phyloP scores from a whole-genome alignment of 1,140 invertebrate genomes.

The Conus betulinus region DNA sequence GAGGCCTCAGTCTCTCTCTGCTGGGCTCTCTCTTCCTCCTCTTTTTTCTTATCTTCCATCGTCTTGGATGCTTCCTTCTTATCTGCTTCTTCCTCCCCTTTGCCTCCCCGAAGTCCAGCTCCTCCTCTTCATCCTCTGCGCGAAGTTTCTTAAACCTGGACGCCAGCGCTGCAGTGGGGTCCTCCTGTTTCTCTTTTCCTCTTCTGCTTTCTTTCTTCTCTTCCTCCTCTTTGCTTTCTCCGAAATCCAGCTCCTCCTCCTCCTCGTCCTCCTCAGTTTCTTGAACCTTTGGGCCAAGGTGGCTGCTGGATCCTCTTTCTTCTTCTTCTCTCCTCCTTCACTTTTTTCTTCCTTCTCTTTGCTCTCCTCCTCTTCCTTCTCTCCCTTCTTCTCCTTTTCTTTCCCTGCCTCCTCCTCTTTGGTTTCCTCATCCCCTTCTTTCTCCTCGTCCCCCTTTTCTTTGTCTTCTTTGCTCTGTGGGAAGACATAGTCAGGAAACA shows the following conservation, averaged over 20 bases:
- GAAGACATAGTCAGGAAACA: no score
- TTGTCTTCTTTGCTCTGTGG: conserved; percentile 36
- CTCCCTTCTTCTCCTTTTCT: conserved; percentile 13
- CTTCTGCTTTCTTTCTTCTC: conserved; percentile 27
- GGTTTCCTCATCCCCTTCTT: conserved; percentile 40
- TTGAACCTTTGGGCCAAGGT: conserved; percentile 37
- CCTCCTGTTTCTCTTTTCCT: conserved; percentile 21
- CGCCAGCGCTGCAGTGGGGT: conserved; percentile 30
- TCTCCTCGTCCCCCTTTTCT: conserved; percentile 43
- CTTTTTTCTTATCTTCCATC: conserved; percentile 23
- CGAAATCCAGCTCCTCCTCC: conserved; percentile 45
- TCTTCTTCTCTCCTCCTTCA: conserved; percentile 31
- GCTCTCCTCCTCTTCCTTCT: conserved; percentile 39
- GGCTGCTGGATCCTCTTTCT: conserved; percentile 38
- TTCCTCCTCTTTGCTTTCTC: conserved; percentile 34
- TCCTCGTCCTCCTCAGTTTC: conserved; percentile 38
- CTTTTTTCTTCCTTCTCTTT: conserved; percentile 31
- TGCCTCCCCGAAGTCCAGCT: conserved; percentile 18
- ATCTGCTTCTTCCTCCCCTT: conserved; percentile 26
- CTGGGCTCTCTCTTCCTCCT: conserved; percentile 40
- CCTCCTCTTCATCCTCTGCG: conserved; percentile 31
- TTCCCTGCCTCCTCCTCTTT: conserved; percentile 37
- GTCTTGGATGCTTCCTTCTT: not conserved
- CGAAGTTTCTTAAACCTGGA: conserved; percentile 41
- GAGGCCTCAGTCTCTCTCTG: not conserved